Evolutionary conservation across 2,888 invertebrate species (phyloP), one percentile per base, ranked within the genome.

Genomic region (Drosophila anceps): DNA sequence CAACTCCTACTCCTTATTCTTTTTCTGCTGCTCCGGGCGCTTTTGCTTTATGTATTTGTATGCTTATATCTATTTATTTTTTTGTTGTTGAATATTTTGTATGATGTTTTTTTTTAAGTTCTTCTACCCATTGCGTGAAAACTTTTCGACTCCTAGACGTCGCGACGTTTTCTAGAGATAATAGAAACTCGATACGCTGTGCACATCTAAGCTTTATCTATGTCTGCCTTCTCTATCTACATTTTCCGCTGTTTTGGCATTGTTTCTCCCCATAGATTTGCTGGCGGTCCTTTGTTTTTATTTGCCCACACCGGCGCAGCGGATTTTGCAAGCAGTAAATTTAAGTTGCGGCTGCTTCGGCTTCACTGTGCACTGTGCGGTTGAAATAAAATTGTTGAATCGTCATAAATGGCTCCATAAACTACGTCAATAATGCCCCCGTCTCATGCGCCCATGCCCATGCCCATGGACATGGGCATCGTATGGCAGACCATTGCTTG

Each of bases 321-420:
- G 76, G 83, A 88, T 79, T 84, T 79, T 70, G 81, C 83, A 63
- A 79, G 90, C 80, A 88, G 87, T 90, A 86, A 90, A 86, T 90
- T 90, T 77, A 84, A 86, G 90, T 79, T 79, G 79, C 55, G 73
- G 73, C 73, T 72, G 68, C 69, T 46, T 27, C 58, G 33, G 41
- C 62, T 41, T 24, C 69, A 41, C 60, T 69, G 44, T 82, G 79
- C 88, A 68, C 67, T 84, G 88, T 88, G 90, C 69, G 89, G 90
- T 81, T 79, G 84, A 90, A 86, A 86, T 87, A 86, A 86, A 86
- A 86, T 86, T 90, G 90, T 90, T 86, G 86, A 90, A 90, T 90
- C 88, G 90, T 90, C 90, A 87, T 89, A 87, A 87, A 87, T 87
- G 90, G 89, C 88, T 87, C 81, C 90, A 90, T 87, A 87, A 87